These are phyloP conservation scores for Fissipunctia ypsillon DNA, from an alignment of 2,888 invertebrate genomes.

Conservation along the genomic window DNA sequence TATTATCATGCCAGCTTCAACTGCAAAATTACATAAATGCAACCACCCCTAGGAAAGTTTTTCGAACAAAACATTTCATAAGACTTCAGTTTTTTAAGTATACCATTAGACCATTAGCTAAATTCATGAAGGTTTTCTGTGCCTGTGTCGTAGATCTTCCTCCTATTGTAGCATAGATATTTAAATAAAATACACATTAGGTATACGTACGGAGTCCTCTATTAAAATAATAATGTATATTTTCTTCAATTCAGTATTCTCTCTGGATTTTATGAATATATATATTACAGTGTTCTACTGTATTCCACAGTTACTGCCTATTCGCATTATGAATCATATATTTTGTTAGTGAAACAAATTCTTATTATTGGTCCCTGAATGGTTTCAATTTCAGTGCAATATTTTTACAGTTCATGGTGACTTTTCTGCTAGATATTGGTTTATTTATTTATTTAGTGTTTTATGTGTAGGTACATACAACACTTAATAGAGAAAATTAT, in stretches of 20 bases:
- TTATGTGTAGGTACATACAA: neutral
- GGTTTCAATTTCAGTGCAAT: conserved; percentile 12
- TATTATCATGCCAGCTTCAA: neutral
- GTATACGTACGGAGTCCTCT: neutral
- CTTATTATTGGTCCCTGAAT: conserved; percentile 26
- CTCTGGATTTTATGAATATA: conserved; percentile 15
- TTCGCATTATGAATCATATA: conserved; percentile 13
- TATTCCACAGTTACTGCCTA: conserved; percentile 10
- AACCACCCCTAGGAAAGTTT: neutral
- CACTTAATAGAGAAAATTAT: neutral
- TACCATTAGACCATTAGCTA: neutral
- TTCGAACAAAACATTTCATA: neutral
- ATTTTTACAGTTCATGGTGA: neutral
- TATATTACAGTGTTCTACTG: conserved; percentile 6
- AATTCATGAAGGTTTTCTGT: neutral
- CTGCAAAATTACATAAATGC: neutral
- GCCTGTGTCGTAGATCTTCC: neutral
- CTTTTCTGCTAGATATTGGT: neutral
- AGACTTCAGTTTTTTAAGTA: neutral
- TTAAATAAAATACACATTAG: neutral
- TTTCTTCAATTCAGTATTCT: conserved; percentile 17
- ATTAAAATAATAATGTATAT: conserved; percentile 23
- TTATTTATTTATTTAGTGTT: neutral
- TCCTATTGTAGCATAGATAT: neutral
- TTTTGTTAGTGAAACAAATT: conserved; percentile 18